Conservation (phyloP, 2,797 vertebrate genomes). For the Natrix natrix region DNA sequence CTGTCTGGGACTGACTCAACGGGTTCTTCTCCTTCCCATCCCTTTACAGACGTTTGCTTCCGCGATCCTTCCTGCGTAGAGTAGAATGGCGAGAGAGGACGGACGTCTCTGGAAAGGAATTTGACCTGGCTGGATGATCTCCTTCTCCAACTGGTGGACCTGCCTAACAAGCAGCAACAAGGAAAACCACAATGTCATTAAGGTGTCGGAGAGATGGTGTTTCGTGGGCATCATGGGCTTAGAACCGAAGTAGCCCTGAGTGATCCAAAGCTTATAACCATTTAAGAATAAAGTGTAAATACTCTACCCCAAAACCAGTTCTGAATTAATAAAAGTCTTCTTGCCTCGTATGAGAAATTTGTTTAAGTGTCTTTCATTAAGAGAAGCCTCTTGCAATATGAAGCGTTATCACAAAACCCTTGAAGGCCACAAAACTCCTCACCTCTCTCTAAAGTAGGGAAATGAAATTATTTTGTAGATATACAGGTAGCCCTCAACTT, state of each 20-base stretch:
- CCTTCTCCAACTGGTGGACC: conserved; percentile 83
- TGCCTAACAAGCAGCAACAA: conserved; percentile 73
- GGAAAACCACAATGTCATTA: conserved; percentile 67
- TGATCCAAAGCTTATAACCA: neutral
- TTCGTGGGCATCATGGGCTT: too few species aligned
- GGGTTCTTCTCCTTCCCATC: neutral
- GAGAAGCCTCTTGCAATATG: neutral
- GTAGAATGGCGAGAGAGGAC: conserved; percentile 50
- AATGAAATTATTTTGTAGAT: too few species aligned
- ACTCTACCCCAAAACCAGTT: too few species aligned
- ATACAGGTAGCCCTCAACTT: too few species aligned
- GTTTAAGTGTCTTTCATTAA: neutral
- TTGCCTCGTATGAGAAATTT: conserved; percentile 47
- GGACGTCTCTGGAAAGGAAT: conserved; percentile 55
- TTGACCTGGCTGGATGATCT: conserved; percentile 72
- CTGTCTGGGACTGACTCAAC: neutral
- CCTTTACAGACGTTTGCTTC: conserved; percentile 77
- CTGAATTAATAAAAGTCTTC: conserved; percentile 57
- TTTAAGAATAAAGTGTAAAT: conserved; percentile 39
- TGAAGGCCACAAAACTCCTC: too few species aligned
- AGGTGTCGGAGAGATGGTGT: neutral
- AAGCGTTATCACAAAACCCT: too few species aligned
- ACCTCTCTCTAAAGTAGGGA: too few species aligned
- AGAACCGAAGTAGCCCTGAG: neutral
- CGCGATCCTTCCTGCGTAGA: conserved; percentile 76